Evolutionary conservation across 2,113 vertebrate genomes (phyloP).

Genomic region (Gallinago undulata): DNA sequence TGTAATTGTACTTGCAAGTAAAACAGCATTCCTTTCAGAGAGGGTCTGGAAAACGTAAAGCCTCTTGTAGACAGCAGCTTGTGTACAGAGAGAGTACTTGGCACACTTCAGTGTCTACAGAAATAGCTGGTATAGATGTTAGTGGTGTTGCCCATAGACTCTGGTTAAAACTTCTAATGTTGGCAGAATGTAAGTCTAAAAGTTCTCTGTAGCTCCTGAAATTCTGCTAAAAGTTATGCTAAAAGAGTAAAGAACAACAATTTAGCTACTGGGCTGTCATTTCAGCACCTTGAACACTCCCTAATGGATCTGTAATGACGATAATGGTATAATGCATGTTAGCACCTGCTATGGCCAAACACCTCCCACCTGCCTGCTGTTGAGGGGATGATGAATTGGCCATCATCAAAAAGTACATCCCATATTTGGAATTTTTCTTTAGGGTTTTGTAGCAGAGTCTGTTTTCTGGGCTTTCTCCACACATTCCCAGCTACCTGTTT

Average conservation of each 20-base stretch:
- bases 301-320: conserved; percentile 76
- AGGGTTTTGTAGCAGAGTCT: neutral
- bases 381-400: conserved; percentile 26
- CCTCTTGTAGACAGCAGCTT: neutral
- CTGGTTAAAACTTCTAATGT: neutral
- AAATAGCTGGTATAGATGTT: neutral
- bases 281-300: conserved; percentile 38
- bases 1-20: neutral
- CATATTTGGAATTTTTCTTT: neutral
- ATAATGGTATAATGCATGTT: conserved; percentile 52
- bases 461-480: neutral
- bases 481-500: neutral
- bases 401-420: conserved; percentile 8
- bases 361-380: conserved; percentile 17
- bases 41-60: neutral
- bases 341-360: conserved; percentile 21
- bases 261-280: conserved; percentile 64
- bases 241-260: conserved; percentile 45
- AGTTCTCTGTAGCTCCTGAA: neutral
- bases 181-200: conserved; percentile 1
- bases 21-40: neutral
- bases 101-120: neutral
- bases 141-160: neutral
- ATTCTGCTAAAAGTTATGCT: conserved; percentile 34
- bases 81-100: neutral